Evolutionary conservation across 2,888 invertebrate species (phyloP).

Genomic region (Pachydiplax longipennis): DNA sequence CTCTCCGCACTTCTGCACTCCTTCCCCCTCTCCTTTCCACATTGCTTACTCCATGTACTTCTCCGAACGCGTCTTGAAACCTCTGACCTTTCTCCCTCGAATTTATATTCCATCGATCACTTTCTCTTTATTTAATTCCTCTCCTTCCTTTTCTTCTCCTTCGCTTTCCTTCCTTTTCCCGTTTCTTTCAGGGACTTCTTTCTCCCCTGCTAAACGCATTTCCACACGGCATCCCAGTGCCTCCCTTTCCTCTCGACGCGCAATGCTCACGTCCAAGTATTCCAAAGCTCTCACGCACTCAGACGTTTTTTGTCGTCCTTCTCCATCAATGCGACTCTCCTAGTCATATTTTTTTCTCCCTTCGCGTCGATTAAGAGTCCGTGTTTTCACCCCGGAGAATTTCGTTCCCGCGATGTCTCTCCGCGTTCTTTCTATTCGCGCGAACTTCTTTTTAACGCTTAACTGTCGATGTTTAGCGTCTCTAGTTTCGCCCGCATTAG

Average conservation of each 20-base stretch:
- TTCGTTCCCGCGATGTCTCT: too few species aligned
- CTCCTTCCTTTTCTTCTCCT: not conserved
- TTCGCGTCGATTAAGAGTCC: not conserved
- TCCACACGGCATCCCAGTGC: not conserved
- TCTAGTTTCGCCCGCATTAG: too few species aligned
- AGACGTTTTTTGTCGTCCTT: not conserved
- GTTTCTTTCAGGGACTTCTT: not conserved
- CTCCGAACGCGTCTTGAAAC: not conserved
- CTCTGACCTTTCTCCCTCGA: not conserved
- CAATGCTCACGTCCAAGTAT: not conserved
- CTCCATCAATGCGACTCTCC: not conserved
- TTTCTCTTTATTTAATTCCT: not conserved
- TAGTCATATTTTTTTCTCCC: not conserved
- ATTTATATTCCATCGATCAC: not conserved
- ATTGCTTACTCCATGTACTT: not conserved
- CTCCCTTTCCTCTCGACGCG: not conserved
- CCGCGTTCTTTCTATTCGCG: too few species aligned
- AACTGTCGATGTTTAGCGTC: too few species aligned
- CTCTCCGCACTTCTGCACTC: not conserved
- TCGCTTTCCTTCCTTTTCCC: not conserved
- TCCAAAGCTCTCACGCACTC: not conserved
- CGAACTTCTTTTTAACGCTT: too few species aligned
- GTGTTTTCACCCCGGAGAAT: too few species aligned
- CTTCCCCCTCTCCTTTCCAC: not conserved
- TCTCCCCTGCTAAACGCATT: not conserved